Conservation (phyloP, 2,113 vertebrate species). For the Aphyosemion australe region DNA sequence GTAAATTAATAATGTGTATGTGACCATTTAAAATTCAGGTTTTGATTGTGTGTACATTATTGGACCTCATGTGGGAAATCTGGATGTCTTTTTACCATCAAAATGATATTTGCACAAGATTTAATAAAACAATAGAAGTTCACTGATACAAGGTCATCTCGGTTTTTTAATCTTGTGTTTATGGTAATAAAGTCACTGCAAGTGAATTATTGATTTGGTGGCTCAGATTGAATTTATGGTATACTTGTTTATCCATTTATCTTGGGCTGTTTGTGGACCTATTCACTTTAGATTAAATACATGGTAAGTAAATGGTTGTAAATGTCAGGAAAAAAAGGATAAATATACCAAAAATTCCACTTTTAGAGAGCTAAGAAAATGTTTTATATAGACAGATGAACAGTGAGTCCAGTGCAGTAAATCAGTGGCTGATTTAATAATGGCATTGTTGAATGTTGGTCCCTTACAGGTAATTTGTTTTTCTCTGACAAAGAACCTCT, state of each 20-base stretch:
- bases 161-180: background rate
- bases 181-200: no score
- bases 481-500: background rate
- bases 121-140: background rate
- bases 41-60: background rate
- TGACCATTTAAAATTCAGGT: background rate
- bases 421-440: constrained; percentile 21
- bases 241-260: background rate
- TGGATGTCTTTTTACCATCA: no score
- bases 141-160: background rate
- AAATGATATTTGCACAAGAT: no score
- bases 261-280: background rate
- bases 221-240: background rate
- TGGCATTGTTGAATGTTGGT: background rate
- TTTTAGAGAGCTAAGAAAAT: background rate
- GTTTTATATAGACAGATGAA: constrained; percentile 32
- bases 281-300: constrained; percentile 5
- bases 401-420: constrained; percentile 56
- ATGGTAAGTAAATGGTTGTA: background rate
- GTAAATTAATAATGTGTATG: background rate
- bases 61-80: no score
- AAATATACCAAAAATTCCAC: background rate
- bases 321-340: constrained; percentile 4
- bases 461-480: background rate
- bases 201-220: background rate